Conservation (phyloP, 1,140 invertebrate genomes). For the Bicyclus anynana region DNA sequence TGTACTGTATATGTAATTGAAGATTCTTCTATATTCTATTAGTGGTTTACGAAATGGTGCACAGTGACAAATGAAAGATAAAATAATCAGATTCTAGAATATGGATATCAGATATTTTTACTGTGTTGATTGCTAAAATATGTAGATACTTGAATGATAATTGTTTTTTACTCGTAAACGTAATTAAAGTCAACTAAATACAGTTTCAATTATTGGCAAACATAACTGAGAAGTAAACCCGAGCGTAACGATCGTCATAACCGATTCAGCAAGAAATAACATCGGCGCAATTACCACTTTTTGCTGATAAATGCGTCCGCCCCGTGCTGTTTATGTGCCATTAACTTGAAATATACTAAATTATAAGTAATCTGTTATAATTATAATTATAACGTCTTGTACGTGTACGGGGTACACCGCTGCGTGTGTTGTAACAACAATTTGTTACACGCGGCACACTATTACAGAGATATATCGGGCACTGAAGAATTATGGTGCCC, state of each 20-base stretch:
- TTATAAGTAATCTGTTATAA: constrained; percentile 61
- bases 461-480: constrained; percentile 4
- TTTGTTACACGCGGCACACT: constrained; percentile 15
- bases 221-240: background rate
- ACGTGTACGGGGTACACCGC: constrained; percentile 23
- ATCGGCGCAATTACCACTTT: constrained; percentile 62
- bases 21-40: too few relatives aligned
- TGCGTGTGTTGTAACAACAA: constrained; percentile 15
- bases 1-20: too few relatives aligned
- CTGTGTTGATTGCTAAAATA: too few relatives aligned
- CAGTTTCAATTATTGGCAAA: background rate
- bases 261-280: constrained; percentile 40
- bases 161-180: background rate
- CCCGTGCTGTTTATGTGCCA: constrained; percentile 69
- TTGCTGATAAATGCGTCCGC: constrained; percentile 62
- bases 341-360: constrained; percentile 69
- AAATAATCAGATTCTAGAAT: too few relatives aligned
- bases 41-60: too few relatives aligned
- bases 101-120: too few relatives aligned
- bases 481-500: background rate
- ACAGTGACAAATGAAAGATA: too few relatives aligned
- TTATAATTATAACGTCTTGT: constrained; percentile 43
- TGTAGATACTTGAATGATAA: too few relatives aligned
- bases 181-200: background rate
- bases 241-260: constrained; percentile 34